phyloP scores from a whole-genome alignment of 2,113 vertebrate genomes.

The Bungarus multicinctus region DNA sequence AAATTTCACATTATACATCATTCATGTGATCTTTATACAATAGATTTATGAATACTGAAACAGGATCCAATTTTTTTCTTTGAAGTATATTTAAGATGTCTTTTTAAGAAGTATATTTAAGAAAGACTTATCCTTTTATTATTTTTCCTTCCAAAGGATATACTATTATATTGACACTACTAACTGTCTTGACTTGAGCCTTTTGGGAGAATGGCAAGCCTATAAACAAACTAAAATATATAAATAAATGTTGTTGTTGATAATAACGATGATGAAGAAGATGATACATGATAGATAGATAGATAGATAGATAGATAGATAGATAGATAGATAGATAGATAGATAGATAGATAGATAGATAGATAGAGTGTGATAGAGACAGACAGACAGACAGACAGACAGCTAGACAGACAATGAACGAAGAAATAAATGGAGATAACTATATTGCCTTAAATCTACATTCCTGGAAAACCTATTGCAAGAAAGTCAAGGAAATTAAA shows the following conservation, averaged over 20 bases:
- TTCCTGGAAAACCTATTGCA: background rate
- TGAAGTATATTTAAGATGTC: background rate
- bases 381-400: background rate
- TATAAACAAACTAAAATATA: background rate
- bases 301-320: too few species aligned
- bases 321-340: too few species aligned
- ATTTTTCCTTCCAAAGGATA: background rate
- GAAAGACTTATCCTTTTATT: background rate
- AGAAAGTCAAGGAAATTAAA: background rate
- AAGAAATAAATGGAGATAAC: background rate
- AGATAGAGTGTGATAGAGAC: too few species aligned
- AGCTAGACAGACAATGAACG: background rate
- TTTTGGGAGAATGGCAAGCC: background rate
- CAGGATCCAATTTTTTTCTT: background rate
- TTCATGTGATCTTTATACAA: background rate
- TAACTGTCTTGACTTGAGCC: background rate
- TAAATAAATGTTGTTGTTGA: background rate
- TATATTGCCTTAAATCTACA: background rate
- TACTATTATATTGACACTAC: background rate
- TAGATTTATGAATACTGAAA: background rate
- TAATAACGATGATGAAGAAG: background rate
- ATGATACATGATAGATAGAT: too few species aligned
- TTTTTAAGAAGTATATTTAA: background rate
- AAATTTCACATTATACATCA: background rate
- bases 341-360: too few species aligned